A percentile compares a stretch with the other conserved stretches of the same genome.
Evolutionary conservation across 2,797 vertebrate species (phyloP).

Genomic region (Megaceryle alcyon): DNA sequence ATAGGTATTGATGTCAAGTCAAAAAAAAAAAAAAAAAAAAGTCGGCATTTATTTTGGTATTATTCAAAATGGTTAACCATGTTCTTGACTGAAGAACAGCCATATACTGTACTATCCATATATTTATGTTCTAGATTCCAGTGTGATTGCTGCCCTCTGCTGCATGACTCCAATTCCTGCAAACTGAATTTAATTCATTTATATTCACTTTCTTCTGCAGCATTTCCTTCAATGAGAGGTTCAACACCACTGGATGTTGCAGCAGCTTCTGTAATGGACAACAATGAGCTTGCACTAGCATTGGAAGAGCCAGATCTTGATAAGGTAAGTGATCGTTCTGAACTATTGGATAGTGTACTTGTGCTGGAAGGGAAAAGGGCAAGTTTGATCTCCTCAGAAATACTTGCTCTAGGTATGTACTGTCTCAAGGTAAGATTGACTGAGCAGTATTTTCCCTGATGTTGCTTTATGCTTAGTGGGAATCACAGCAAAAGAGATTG

Average conservation of each 20-base stretch:
- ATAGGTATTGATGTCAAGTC: background rate
- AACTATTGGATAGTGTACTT: background rate
- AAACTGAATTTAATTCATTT: background rate
- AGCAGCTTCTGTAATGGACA: slow-evolving; percentile 98
- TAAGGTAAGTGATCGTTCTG: slow-evolving; percentile 80
- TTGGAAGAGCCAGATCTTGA: slow-evolving; percentile 96
- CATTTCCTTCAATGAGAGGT: slow-evolving; percentile 96
- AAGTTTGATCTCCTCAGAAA: background rate
- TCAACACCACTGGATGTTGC: slow-evolving; percentile 97
- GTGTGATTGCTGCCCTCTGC: slow-evolving; percentile 73
- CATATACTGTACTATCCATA: accelerated
- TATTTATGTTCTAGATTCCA: background rate
- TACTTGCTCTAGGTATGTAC: background rate
- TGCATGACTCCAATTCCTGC: slow-evolving; percentile 15
- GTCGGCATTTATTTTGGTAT: background rate
- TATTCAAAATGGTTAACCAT: background rate
- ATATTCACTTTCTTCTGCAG: slow-evolving; percentile 68
- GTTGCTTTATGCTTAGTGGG: background rate
- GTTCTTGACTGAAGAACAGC: background rate
- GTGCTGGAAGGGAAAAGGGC: background rate
- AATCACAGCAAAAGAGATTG: background rate
- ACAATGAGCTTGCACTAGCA: slow-evolving; percentile 94
- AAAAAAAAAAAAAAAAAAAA: background rate
- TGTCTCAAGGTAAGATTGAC: background rate
- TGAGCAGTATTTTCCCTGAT: background rate